Conservation (phyloP, 2,113 vertebrate species). For the Channa argus region DNA sequence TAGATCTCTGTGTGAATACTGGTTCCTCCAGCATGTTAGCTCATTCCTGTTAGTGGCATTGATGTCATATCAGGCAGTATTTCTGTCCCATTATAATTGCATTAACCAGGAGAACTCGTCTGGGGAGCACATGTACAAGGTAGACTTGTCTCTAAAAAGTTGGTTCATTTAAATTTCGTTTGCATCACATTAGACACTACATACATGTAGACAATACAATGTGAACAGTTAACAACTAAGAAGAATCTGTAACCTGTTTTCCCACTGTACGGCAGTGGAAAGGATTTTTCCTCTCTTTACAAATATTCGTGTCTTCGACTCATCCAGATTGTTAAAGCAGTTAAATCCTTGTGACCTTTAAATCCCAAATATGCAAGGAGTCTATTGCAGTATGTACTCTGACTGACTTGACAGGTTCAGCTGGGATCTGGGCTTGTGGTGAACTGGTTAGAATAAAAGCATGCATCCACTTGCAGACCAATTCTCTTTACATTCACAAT, state of each 20-base stretch:
- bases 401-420: conserved; percentile 22
- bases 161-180: neutral
- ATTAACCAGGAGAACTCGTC: conserved; percentile 55
- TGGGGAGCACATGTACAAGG: conserved; percentile 20
- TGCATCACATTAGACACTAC: neutral
- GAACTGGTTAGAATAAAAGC: conserved; percentile 3
- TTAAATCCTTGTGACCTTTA: conserved; percentile 61
- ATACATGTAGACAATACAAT: too few species aligned
- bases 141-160: too few species aligned
- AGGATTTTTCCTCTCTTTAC: conserved; percentile 1
- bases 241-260: neutral
- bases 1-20: conserved; percentile 27
- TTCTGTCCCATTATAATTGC: conserved; percentile 64
- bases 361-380: conserved; percentile 60
- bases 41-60: conserved; percentile 33
- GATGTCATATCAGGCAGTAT: conserved; percentile 50
- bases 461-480: conserved; percentile 14
- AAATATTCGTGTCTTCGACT: conserved; percentile 62
- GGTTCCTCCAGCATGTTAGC: conserved; percentile 30
- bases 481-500: conserved; percentile 19
- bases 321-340: conserved; percentile 50
- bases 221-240: neutral
- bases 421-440: conserved; percentile 11
- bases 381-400: conserved; percentile 6
- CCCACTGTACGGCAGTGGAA: neutral